Conservation (phyloP, 2,797 vertebrate species). For the Myripristis jacobus region DNA sequence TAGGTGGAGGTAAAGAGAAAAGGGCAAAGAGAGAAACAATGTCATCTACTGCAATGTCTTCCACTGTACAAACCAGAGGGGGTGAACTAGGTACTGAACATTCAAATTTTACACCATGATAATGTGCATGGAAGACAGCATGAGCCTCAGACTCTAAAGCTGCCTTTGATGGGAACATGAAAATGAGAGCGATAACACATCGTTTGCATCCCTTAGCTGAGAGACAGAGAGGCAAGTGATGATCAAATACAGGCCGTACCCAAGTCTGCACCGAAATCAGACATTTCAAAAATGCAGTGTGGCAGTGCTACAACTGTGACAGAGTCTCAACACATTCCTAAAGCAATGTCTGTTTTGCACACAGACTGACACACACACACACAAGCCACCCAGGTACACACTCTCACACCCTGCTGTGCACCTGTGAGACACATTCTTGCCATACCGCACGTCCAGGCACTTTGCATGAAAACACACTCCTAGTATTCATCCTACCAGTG, state of each 20-base stretch:
- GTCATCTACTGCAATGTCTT: no score
- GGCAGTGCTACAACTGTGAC: not conserved
- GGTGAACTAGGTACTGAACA: not conserved
- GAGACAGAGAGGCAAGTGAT: not conserved
- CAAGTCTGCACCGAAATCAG: not conserved
- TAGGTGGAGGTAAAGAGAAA: no score
- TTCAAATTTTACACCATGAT: slow-evolving; percentile 51
- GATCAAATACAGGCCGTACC: not conserved
- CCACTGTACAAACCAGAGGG: not conserved
- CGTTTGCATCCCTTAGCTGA: slow-evolving; percentile 46
- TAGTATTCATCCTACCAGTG: slow-evolving; percentile 34
- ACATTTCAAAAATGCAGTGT: not conserved
- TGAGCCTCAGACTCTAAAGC: not conserved
- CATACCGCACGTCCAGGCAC: slow-evolving; percentile 49
- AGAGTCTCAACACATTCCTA: slow-evolving; percentile 29
- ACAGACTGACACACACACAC: not conserved
- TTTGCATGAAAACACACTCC: slow-evolving; percentile 26
- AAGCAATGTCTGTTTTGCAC: not conserved
- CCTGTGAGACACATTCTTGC: slow-evolving; percentile 68
- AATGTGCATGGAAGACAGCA: not conserved
- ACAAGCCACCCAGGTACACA: slow-evolving; percentile 3
- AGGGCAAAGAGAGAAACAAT: no score
- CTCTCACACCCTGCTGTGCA: slow-evolving; percentile 49
- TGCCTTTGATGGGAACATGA: slow-evolving; percentile 34
- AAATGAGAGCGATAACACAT: slow-evolving; percentile 55